These are phyloP conservation scores for Odontomachus brunneus DNA, from an alignment of 1,140 invertebrate genomes.

Conservation along the genomic window DNA sequence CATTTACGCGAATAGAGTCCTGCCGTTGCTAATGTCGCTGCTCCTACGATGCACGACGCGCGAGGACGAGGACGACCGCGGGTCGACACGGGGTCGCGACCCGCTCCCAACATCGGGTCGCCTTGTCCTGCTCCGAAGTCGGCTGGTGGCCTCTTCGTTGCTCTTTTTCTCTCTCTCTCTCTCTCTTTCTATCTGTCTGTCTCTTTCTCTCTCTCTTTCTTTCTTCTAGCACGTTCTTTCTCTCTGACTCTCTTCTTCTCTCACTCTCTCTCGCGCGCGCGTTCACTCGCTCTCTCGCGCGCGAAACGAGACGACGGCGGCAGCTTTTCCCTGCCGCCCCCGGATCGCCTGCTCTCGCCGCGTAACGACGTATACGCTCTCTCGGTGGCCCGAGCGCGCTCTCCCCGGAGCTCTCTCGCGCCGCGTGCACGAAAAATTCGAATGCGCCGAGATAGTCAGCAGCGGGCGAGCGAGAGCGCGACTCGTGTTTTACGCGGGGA, in stretches of 20 bases:
- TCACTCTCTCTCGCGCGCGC: neutral
- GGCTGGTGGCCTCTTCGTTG: conserved; percentile 71
- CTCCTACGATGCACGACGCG: conserved; percentile 16
- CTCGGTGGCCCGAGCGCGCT: conserved; percentile 18
- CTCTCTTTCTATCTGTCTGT: neutral
- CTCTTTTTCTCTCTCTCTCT: conserved; percentile 24
- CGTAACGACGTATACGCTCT: conserved; percentile 52
- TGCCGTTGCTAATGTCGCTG: conserved; percentile 19
- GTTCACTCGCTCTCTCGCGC: conserved; percentile 54
- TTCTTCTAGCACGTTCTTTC: no score
- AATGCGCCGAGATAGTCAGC: conserved; percentile 46
- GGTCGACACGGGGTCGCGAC: conserved; percentile 74
- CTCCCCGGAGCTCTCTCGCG: conserved; percentile 37
- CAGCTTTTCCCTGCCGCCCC: conserved; percentile 64
- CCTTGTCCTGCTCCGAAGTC: conserved; percentile 70
- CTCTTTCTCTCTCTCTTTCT: conserved; percentile 6
- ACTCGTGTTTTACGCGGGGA: conserved; percentile 15
- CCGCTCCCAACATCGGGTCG: conserved; percentile 76
- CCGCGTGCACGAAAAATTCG: conserved; percentile 68
- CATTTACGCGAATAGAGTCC: conserved; percentile 76
- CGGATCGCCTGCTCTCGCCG: conserved; percentile 27
- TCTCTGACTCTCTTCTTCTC: neutral
- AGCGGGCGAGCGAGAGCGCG: conserved; percentile 45
- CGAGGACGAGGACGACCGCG: conserved; percentile 73
- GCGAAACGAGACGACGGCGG: conserved; percentile 60